phyloP scores from a whole-genome alignment of 2,888 invertebrate genomes.

The Acanthosepion esculentum region DNA sequence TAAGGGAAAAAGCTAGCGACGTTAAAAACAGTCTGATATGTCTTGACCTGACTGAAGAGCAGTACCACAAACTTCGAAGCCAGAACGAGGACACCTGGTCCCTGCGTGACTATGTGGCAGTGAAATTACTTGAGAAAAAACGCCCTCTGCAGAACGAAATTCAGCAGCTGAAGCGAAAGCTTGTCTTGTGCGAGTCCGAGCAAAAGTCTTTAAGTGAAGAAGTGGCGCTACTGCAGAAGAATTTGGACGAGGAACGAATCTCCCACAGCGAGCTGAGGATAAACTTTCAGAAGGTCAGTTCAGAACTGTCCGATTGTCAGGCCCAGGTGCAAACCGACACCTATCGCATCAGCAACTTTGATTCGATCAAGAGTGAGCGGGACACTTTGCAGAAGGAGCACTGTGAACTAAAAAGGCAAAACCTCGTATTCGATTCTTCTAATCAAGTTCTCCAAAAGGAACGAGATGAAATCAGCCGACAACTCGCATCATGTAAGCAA shows the following conservation, averaged over 20 bases:
- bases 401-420: slow-evolving; percentile 67
- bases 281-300: slow-evolving; percentile 67
- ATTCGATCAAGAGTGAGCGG: slow-evolving; percentile 71
- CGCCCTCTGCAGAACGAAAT: slow-evolving; percentile 70
- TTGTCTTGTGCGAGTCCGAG: slow-evolving; percentile 64
- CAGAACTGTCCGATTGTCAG: slow-evolving; percentile 67
- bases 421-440: slow-evolving; percentile 66
- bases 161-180: slow-evolving; percentile 64
- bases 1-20: slow-evolving; percentile 73
- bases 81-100: slow-evolving; percentile 70
- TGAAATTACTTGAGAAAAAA: slow-evolving; percentile 70
- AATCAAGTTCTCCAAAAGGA: slow-evolving; percentile 67
- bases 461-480: slow-evolving; percentile 70
- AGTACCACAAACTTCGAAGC: slow-evolving; percentile 68
- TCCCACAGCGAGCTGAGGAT: slow-evolving; percentile 68
- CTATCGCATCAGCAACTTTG: slow-evolving; percentile 74
- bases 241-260: slow-evolving; percentile 67
- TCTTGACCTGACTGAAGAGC: slow-evolving; percentile 70
- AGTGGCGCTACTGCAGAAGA: slow-evolving; percentile 64
- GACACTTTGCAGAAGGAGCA: slow-evolving; percentile 70
- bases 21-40: slow-evolving; percentile 69
- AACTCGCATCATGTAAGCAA: slow-evolving; percentile 70
- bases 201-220: slow-evolving; percentile 59
- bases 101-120: slow-evolving; percentile 73
- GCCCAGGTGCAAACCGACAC: slow-evolving; percentile 68